Conservation (phyloP, 1,140 invertebrate genomes). For the Uloborus diversus region DNA sequence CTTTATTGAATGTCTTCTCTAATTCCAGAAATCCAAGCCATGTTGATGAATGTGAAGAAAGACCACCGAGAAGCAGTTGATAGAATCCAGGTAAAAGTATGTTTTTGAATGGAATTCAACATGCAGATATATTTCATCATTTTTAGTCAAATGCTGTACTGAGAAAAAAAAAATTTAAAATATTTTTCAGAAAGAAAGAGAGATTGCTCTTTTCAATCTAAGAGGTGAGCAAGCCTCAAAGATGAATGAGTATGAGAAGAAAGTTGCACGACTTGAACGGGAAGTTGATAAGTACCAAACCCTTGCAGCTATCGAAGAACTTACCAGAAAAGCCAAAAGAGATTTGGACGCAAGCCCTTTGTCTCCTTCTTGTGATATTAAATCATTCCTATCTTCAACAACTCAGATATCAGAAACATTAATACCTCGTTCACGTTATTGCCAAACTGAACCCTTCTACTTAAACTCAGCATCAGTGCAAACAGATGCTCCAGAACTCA, state of each 20-base stretch:
- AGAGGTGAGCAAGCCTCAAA: constrained; percentile 65
- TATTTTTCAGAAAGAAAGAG: constrained; percentile 53
- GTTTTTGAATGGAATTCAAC: neutral
- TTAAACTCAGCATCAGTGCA: constrained; percentile 11
- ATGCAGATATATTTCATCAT: neutral
- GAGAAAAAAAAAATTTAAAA: neutral
- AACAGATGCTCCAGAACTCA: neutral
- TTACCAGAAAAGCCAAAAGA: constrained; percentile 53
- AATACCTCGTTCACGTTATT: constrained; percentile 13
- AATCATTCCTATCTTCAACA: constrained; percentile 24
- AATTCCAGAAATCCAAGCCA: constrained; percentile 64
- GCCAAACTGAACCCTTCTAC: constrained; percentile 39
- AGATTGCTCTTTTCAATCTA: constrained; percentile 57
- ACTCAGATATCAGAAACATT: constrained; percentile 30
- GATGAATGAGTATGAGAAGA: constrained; percentile 63
- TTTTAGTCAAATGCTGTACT: neutral
- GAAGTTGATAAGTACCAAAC: constrained; percentile 66
- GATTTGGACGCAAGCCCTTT: constrained; percentile 47
- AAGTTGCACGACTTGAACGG: constrained; percentile 65
- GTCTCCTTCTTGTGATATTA: constrained; percentile 25
- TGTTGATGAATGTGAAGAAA: constrained; percentile 65
- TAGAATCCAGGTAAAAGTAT: constrained; percentile 60
- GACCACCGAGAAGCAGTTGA: constrained; percentile 64
- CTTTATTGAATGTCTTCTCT: no score
- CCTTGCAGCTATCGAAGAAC: constrained; percentile 62